Percentiles rank a stretch among this genome's conserved stretches.
These are phyloP conservation scores for Pilophorus perplexus DNA, from an alignment of 2,888 invertebrate species.

Conservation along the genomic window DNA sequence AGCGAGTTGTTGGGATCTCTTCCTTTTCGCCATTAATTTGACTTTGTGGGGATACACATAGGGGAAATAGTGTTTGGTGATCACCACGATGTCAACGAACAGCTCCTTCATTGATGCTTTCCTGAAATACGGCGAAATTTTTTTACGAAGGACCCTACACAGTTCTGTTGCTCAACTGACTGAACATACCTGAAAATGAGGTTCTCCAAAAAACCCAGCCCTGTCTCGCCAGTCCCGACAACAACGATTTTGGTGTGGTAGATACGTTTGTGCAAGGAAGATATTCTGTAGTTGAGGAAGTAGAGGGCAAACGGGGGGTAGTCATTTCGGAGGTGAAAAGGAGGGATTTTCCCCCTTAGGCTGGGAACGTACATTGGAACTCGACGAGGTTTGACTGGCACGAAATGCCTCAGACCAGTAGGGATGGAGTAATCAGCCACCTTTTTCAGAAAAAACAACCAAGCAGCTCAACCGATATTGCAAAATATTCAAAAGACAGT, in stretches of 20 bases:
- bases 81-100: constrained; percentile 15
- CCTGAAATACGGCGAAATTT: not conserved
- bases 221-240: constrained; percentile 64
- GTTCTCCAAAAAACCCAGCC: constrained; percentile 62
- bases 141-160: not conserved
- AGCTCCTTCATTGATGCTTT: not conserved
- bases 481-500: no score
- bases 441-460: no score
- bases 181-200: constrained; percentile 56
- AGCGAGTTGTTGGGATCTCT: not conserved
- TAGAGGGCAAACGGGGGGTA: constrained; percentile 58
- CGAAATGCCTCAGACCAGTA: constrained; percentile 39
- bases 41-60: constrained; percentile 18
- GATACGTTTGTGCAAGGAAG: constrained; percentile 56
- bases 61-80: constrained; percentile 17
- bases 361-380: constrained; percentile 33
- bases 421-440: constrained; percentile 33
- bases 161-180: not conserved
- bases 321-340: constrained; percentile 27
- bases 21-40: not conserved
- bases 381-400: constrained; percentile 30
- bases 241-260: constrained; percentile 64
- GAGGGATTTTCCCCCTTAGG: constrained; percentile 23
- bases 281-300: constrained; percentile 57
- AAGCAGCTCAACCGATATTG: no score